Evolutionary conservation across 2,888 invertebrate genomes (phyloP).

Genomic region (Smittia sp.): DNA sequence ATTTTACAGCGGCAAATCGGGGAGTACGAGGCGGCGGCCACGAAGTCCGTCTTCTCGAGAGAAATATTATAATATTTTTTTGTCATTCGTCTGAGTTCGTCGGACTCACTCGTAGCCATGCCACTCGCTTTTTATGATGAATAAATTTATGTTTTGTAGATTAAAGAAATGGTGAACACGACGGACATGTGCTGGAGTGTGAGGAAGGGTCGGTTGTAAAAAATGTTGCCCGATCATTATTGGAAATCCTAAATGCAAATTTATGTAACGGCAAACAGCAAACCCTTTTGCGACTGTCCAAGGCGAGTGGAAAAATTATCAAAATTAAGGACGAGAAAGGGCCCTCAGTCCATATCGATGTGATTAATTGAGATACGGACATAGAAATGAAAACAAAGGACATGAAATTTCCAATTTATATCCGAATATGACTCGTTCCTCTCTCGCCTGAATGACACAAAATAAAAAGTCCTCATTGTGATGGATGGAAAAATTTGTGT

Average conservation of each 20-base stretch:
- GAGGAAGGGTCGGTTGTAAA: not conserved
- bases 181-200: not conserved
- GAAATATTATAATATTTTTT: conserved; percentile 33
- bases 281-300: not conserved
- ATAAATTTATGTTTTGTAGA: conserved; percentile 39
- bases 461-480: not conserved
- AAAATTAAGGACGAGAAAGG: conserved; percentile 21
- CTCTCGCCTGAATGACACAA: not conserved
- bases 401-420: conserved; percentile 33
- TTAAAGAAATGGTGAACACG: conserved; percentile 18
- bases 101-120: conserved; percentile 23
- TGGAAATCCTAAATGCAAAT: not conserved
- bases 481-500: not conserved
- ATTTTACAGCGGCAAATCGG: conserved; percentile 26
- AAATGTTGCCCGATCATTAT: conserved; percentile 18
- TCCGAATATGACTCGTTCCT: not conserved
- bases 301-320: conserved; percentile 18
- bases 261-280: not conserved
- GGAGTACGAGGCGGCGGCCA: no score
- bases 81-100: conserved; percentile 14
- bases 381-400: conserved; percentile 34
- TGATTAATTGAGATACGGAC: conserved; percentile 41
- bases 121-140: conserved; percentile 25
- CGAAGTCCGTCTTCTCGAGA: no score
- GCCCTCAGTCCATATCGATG: conserved; percentile 33